These are phyloP conservation scores for Pachyrhynchus sulphureomaculatus DNA, from an alignment of 1,140 invertebrate species.

Conservation along the genomic window DNA sequence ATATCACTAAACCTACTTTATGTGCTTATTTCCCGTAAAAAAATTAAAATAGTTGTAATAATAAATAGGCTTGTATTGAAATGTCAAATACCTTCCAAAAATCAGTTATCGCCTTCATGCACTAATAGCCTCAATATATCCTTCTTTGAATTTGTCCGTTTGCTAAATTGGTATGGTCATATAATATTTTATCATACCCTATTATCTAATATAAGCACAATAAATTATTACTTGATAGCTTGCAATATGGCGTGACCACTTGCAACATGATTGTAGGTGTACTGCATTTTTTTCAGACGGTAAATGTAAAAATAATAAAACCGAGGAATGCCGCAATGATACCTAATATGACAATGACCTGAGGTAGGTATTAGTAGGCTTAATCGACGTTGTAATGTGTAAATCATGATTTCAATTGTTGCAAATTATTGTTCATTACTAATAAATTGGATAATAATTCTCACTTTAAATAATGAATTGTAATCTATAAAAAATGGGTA, in stretches of 20 bases:
- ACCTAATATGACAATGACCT: constrained; percentile 17
- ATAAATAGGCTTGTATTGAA: no score
- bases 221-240: neutral
- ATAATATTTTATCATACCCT: neutral
- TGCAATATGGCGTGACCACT: neutral
- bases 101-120: no score
- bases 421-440: neutral
- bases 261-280: constrained; percentile 1
- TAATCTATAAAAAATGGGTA: no score
- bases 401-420: no score
- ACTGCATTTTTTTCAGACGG: neutral
- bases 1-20: no score
- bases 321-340: neutral
- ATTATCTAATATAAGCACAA: neutral
- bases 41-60: no score
- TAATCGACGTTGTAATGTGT: constrained; percentile 1
- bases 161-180: neutral
- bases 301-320: neutral
- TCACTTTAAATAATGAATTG: no score
- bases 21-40: no score
- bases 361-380: neutral
- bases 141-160: no score
- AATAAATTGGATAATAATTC: neutral
- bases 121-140: no score
- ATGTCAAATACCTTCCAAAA: no score